Conservation (phyloP, 2,113 vertebrate species). For the Scomber japonicus region DNA sequence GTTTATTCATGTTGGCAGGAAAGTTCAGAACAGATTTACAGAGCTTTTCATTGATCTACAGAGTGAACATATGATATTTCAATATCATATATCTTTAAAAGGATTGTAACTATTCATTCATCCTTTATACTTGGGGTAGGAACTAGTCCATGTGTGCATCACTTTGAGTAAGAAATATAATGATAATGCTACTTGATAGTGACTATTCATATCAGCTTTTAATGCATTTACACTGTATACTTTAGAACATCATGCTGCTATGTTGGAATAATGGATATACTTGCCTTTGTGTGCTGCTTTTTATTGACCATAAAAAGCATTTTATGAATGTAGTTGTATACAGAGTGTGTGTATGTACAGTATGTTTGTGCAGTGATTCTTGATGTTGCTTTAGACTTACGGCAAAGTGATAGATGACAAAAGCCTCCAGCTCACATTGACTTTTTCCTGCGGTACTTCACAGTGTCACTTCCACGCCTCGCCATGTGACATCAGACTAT, state of each 20-base stretch:
- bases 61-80: no score
- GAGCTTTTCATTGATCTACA: no score
- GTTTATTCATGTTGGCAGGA: no score
- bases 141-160: no score
- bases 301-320: neutral
- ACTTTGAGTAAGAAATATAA: no score
- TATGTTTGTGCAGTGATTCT: neutral
- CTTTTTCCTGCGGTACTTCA: conserved; percentile 57
- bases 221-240: no score
- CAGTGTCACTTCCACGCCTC: conserved; percentile 47
- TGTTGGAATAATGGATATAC: neutral
- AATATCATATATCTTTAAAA: no score
- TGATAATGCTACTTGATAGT: no score
- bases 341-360: neutral
- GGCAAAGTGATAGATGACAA: conserved; percentile 51
- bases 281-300: neutral
- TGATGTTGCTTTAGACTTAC: conserved; percentile 1
- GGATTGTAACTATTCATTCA: no score
- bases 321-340: neutral
- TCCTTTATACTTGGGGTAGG: no score
- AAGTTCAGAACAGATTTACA: no score
- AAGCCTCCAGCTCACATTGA: conserved; percentile 52
- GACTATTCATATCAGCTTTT: no score
- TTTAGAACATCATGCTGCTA: neutral
- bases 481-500: conserved; percentile 54